Evolutionary conservation across 2,797 vertebrate species (phyloP).

Genomic region (Etheostoma perlongum): DNA sequence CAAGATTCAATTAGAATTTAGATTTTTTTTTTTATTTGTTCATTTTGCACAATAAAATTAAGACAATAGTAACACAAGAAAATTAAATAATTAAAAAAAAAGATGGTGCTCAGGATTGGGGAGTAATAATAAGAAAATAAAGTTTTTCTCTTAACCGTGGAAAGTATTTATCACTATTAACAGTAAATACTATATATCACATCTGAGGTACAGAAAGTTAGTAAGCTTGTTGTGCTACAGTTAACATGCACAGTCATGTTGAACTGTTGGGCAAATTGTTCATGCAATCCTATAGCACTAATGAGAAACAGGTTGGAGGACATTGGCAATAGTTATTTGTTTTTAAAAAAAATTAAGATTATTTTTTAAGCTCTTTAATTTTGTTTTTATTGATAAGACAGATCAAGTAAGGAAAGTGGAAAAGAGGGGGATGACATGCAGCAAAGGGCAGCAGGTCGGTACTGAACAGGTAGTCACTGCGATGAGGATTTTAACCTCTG

Average conservation of each 20-base stretch:
- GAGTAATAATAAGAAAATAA: neutral
- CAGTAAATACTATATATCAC: neutral
- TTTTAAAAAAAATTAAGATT: no score
- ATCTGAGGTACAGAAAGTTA: neutral
- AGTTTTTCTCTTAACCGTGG: neutral
- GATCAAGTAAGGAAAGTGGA: no score
- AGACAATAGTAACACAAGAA: no score
- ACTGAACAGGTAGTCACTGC: no score
- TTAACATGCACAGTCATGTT: neutral
- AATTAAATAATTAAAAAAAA: no score
- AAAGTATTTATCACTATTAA: neutral
- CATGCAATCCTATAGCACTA: neutral
- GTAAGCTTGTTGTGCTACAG: neutral
- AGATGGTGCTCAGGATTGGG: neutral
- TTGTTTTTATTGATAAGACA: no score
- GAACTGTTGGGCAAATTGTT: neutral
- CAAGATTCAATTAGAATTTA: neutral
- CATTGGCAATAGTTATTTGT: neutral
- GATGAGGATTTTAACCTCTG: no score
- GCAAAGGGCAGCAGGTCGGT: no score
- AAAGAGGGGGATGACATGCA: no score
- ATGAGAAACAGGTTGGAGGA: neutral
- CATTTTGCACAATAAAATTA: no score
- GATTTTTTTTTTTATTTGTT: no score
- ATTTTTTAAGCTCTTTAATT: no score